Conservation (phyloP, 2,888 invertebrate species). For the Drosophila leonis region DNA sequence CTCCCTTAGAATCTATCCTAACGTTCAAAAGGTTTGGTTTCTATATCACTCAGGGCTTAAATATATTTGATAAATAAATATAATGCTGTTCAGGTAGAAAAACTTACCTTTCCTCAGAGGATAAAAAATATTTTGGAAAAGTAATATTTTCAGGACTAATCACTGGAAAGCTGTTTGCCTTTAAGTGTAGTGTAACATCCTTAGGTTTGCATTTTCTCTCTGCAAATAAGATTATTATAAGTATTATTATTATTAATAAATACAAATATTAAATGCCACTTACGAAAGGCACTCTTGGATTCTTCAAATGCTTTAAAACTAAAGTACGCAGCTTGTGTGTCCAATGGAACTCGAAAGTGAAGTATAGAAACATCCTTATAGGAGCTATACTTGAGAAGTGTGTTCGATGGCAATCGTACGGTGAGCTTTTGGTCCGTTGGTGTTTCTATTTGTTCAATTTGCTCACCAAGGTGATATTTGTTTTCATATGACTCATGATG, state of each 20-base stretch:
- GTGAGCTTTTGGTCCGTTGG: slow-evolving; percentile 82
- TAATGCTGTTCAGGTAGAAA: neutral
- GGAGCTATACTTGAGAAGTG: slow-evolving; percentile 86
- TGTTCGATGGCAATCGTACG: slow-evolving; percentile 86
- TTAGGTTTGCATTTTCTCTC: slow-evolving; percentile 88
- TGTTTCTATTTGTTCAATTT: slow-evolving; percentile 71
- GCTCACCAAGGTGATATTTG: slow-evolving; percentile 58
- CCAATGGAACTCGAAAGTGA: slow-evolving; percentile 87
- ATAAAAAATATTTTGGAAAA: slow-evolving; percentile 89
- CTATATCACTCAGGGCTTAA: neutral
- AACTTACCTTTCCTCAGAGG: slow-evolving; percentile 84
- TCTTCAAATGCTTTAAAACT: slow-evolving; percentile 85
- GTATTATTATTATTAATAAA: neutral
- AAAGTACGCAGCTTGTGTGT: slow-evolving; percentile 86
- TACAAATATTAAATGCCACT: slow-evolving; percentile 58
- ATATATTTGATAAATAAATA: neutral
- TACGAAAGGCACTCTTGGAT: slow-evolving; percentile 85
- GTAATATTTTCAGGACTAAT: slow-evolving; percentile 92
- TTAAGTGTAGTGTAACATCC: slow-evolving; percentile 90
- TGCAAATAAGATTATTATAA: slow-evolving; percentile 39
- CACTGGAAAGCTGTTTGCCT: slow-evolving; percentile 93
- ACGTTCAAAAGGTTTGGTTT: neutral
- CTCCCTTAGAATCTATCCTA: too few relatives aligned
- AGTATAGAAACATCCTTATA: slow-evolving; percentile 88
- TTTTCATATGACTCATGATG: slow-evolving; percentile 64